Evolutionary conservation across 2,888 invertebrate species (phyloP).

Genomic region (Limnephilus rhombicus): DNA sequence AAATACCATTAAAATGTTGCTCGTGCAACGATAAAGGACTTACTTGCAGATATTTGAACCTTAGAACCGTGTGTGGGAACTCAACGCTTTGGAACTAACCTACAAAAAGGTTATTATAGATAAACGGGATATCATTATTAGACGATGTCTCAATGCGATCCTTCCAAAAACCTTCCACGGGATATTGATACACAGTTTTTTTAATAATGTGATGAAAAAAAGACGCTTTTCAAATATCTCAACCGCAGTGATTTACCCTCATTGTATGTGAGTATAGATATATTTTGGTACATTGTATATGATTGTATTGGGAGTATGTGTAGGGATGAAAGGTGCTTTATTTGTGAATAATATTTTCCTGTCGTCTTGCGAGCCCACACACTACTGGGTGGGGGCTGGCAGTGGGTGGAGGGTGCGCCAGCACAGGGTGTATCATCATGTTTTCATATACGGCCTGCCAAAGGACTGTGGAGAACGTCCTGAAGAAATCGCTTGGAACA

Average conservation of each 20-base stretch:
- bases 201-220: neutral
- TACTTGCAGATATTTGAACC: no score
- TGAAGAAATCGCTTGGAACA: slow-evolving; percentile 5
- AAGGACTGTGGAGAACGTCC: neutral
- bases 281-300: neutral
- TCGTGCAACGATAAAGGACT: no score
- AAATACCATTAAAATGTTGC: no score
- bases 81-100: no score
- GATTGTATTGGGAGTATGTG: neutral
- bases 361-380: neutral
- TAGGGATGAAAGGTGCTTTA: neutral
- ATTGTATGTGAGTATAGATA: neutral
- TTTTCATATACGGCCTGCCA: slow-evolving; percentile 26
- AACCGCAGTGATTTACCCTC: neutral
- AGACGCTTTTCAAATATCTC: neutral
- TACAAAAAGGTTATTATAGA: no score
- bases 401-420: neutral
- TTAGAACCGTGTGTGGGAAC: no score
- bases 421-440: slow-evolving; percentile 25
- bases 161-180: no score
- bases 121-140: no score
- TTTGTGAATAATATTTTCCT: neutral
- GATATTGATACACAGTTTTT: neutral
- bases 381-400: neutral
- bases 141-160: no score